A percentile compares a stretch with the other conserved stretches of the same genome.
Conservation (phyloP, 2,888 invertebrate genomes). For the Stegana nigrithorax region DNA sequence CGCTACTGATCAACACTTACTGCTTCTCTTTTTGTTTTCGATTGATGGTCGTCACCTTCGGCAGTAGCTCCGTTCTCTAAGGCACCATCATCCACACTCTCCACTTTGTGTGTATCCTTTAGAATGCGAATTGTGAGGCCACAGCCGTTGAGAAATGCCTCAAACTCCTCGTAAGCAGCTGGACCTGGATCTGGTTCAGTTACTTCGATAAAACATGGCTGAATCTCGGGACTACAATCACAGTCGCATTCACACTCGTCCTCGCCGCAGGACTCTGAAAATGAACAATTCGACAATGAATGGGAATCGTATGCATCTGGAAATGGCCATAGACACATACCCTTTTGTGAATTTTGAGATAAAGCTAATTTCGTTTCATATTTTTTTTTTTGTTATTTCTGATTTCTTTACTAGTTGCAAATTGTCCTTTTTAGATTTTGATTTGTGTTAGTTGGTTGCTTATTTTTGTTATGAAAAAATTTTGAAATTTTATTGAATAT, state of each 20-base stretch:
- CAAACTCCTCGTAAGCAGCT: slow-evolving; percentile 66
- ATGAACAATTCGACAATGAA: not conserved
- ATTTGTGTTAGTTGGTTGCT: not conserved
- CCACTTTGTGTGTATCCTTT: slow-evolving; percentile 63
- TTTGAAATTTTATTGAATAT: slow-evolving; percentile 39
- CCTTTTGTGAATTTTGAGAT: slow-evolving; percentile 14
- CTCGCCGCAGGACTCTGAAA: no score
- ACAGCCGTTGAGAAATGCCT: slow-evolving; percentile 66
- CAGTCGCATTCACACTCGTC: slow-evolving; percentile 31
- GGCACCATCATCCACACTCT: slow-evolving; percentile 55
- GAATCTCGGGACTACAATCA: slow-evolving; percentile 41
- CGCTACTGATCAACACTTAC: no score
- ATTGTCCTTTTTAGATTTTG: not conserved
- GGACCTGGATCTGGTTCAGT: slow-evolving; percentile 54
- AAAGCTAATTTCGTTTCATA: slow-evolving; percentile 16
- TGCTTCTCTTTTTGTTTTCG: no score
- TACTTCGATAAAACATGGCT: slow-evolving; percentile 50
- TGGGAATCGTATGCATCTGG: not conserved
- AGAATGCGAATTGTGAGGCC: slow-evolving; percentile 64
- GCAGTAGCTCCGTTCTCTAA: slow-evolving; percentile 18
- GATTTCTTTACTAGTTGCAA: slow-evolving; percentile 17
- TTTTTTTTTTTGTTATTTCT: slow-evolving; percentile 28
- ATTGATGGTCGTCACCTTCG: not conserved
- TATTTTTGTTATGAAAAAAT: slow-evolving; percentile 24
- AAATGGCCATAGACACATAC: slow-evolving; percentile 6